Evolutionary conservation across 2,888 invertebrate genomes (phyloP).

Genomic region (Cabera pusaria): DNA sequence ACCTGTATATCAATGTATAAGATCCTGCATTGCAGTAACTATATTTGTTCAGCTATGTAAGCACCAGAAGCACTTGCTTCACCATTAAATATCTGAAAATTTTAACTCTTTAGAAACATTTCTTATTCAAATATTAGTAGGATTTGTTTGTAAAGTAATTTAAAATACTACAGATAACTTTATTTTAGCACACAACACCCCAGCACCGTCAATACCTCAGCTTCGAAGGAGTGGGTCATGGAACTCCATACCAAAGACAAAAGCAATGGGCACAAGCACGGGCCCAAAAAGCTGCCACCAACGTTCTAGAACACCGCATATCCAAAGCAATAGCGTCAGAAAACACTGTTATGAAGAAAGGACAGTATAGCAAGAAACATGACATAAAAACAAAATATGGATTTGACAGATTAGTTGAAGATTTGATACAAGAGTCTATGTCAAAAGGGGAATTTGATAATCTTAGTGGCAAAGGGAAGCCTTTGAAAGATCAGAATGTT

Average conservation of each 20-base stretch:
- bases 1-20: too few species aligned
- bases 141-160: too few species aligned
- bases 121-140: too few species aligned
- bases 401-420: constrained; percentile 94
- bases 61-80: too few species aligned
- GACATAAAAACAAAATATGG: constrained; percentile 92
- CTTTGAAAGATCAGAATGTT: constrained; percentile 85
- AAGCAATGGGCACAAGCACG: constrained; percentile 88
- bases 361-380: constrained; percentile 84
- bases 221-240: constrained; percentile 90
- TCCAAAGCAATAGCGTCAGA: constrained; percentile 85
- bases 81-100: too few species aligned
- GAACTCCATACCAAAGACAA: constrained; percentile 90
- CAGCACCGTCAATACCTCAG: constrained; percentile 94
- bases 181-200: constrained; percentile 89
- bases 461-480: constrained; percentile 92
- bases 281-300: constrained; percentile 87
- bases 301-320: constrained; percentile 85
- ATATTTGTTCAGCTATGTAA: too few species aligned
- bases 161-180: too few species aligned
- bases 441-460: constrained; percentile 95
- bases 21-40: too few species aligned
- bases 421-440: constrained; percentile 96
- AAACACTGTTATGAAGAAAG: constrained; percentile 86
- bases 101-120: too few species aligned